A percentile compares a stretch with the other conserved stretches of the same genome.
These are phyloP conservation scores for Dromius quadrimaculatus DNA, from an alignment of 2,888 invertebrate species.

Conservation along the genomic window DNA sequence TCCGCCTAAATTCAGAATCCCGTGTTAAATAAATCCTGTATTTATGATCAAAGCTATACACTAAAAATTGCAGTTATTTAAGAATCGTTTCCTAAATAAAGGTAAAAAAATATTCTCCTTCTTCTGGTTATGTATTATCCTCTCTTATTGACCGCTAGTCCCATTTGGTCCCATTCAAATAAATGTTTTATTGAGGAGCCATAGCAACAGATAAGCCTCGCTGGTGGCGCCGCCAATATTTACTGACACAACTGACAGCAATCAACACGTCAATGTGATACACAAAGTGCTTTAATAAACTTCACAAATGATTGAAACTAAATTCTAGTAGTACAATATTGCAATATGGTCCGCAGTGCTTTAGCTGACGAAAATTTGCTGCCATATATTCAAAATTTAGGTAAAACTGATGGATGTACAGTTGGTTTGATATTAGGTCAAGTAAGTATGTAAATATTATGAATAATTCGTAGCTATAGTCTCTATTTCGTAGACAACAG, in stretches of 20 bases:
- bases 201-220: no score
- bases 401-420: conserved; percentile 73
- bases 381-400: conserved; percentile 76
- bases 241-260: conserved; percentile 22
- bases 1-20: no score
- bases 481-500: conserved; percentile 68
- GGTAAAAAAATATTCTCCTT: no score
- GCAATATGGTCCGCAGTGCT: conserved; percentile 80
- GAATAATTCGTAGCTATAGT: conserved; percentile 15
- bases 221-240: conserved; percentile 11
- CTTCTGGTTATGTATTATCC: no score
- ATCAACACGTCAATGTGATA: conserved; percentile 45
- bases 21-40: no score
- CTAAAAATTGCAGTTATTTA: no score
- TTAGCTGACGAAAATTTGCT: conserved; percentile 78
- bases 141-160: no score
- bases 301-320: conserved; percentile 38
- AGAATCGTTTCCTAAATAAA: no score
- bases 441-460: conserved; percentile 67
- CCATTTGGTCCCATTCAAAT: no score
- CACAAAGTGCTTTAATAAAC: conserved; percentile 39
- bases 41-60: no score
- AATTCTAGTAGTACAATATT: conserved; percentile 57
- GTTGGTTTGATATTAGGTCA: conserved; percentile 85
- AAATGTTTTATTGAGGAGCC: no score